These are phyloP conservation scores for Eurois occulta DNA, from an alignment of 2,888 invertebrate species.

Conservation along the genomic window DNA sequence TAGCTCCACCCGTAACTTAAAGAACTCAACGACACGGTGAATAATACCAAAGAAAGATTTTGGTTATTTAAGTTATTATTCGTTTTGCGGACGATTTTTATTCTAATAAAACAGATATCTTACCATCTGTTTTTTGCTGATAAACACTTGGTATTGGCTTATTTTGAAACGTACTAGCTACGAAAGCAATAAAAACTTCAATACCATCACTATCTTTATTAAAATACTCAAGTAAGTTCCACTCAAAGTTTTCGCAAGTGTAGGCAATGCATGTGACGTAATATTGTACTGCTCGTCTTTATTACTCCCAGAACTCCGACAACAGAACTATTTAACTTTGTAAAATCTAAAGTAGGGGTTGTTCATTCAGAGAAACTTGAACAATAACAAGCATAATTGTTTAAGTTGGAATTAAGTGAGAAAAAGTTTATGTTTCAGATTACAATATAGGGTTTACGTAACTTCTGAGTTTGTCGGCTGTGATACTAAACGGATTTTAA, in stretches of 20 bases:
- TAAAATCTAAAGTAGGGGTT: conserved; percentile 42
- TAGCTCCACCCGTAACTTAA: too few species aligned
- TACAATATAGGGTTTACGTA: background rate
- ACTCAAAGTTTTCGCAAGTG: conserved; percentile 1
- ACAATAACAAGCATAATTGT: conserved; percentile 41
- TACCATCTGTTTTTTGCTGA: background rate
- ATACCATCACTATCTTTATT: background rate
- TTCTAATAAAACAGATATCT: background rate
- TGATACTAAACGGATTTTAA: conserved; percentile 2
- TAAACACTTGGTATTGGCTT: background rate
- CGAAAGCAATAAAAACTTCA: background rate
- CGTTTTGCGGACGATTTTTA: background rate
- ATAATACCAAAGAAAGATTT: background rate
- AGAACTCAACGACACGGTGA: too few species aligned
- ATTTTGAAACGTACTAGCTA: background rate
- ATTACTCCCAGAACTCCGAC: conserved; percentile 33
- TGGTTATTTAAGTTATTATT: background rate
- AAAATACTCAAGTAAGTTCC: conserved; percentile 9
- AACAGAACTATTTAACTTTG: conserved; percentile 46
- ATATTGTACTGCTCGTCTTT: conserved; percentile 26
- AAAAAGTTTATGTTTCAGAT: conserved; percentile 16
- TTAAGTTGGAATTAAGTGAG: conserved; percentile 39
- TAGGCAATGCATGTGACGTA: conserved; percentile 13
- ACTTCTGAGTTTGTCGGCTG: background rate
- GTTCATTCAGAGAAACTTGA: conserved; percentile 51